phyloP scores from a whole-genome alignment of 2,888 invertebrate genomes.

The Muscina levida region DNA sequence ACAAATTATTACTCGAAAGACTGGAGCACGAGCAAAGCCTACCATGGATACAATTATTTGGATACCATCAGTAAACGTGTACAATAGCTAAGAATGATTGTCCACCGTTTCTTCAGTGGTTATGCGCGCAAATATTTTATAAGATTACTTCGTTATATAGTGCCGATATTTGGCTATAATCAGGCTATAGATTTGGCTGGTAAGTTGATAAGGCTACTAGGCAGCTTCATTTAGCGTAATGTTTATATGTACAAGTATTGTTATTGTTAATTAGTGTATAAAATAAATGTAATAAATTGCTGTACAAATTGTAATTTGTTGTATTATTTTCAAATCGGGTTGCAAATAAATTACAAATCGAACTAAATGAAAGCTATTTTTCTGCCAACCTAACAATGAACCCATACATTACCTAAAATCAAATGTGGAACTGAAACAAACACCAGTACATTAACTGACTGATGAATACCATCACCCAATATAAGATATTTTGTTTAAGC shows the following conservation, averaged over 20 bases:
- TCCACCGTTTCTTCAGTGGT: slow-evolving; percentile 56
- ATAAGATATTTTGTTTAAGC: too few species aligned
- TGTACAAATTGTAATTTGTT: too few species aligned
- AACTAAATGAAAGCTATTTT: too few species aligned
- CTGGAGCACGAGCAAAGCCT: slow-evolving; percentile 77
- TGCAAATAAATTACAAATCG: too few species aligned
- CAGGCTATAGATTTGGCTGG: neutral
- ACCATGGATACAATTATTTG: slow-evolving; percentile 75
- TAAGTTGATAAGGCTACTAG: too few species aligned
- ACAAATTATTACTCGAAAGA: slow-evolving; percentile 73
- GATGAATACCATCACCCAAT: too few species aligned
- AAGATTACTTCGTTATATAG: slow-evolving; percentile 56
- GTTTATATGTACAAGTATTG: slow-evolving; percentile 8
- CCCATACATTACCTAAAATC: too few species aligned
- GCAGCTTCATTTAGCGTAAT: neutral
- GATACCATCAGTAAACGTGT: slow-evolving; percentile 76
- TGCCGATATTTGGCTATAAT: slow-evolving; percentile 57
- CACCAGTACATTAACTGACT: too few species aligned
- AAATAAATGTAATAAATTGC: neutral
- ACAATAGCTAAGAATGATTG: slow-evolving; percentile 66
- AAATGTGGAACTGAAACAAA: too few species aligned
- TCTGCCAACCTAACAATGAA: too few species aligned
- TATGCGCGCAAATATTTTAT: slow-evolving; percentile 62
- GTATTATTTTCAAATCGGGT: neutral
- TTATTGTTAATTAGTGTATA: slow-evolving; percentile 17